Evolutionary conservation across 2,797 vertebrate genomes (phyloP).

Genomic region (Garrulus glandarius): DNA sequence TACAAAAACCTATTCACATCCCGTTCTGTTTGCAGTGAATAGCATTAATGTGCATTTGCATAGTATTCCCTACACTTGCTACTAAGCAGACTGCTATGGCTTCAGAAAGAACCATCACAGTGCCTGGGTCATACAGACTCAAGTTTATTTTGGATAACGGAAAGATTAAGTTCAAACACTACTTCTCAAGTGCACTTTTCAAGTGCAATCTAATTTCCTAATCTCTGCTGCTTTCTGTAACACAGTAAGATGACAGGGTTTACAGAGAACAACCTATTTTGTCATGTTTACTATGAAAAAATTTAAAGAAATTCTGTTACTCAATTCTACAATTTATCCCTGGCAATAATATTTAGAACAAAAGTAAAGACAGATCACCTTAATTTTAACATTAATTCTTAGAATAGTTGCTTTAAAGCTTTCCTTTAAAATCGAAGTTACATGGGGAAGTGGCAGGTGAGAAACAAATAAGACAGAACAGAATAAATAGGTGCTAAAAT

Average conservation of each 20-base stretch:
- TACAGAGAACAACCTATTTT: not conserved
- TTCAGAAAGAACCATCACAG: not conserved
- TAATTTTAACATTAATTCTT: not conserved
- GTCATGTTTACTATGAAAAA: not conserved
- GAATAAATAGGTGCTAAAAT: not conserved
- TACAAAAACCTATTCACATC: not conserved
- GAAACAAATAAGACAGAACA: not conserved
- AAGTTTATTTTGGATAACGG: not conserved
- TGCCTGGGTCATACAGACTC: not conserved
- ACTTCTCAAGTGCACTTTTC: not conserved
- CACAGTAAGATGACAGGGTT: not conserved
- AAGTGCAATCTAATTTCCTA: not conserved
- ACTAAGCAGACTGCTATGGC: not conserved
- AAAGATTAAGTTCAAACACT: not conserved
- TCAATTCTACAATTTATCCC: not conserved
- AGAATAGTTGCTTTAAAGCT: not conserved
- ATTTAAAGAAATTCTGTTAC: not conserved
- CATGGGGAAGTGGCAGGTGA: not conserved
- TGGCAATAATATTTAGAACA: not conserved
- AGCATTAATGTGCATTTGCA: not conserved
- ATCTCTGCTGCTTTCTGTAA: not conserved
- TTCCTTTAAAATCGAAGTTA: not conserved
- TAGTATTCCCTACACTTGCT: not conserved
- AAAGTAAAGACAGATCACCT: not conserved
- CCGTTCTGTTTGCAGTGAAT: not conserved